Evolutionary conservation across 2,797 vertebrate genomes (phyloP).

Genomic region (Microchirus variegatus): DNA sequence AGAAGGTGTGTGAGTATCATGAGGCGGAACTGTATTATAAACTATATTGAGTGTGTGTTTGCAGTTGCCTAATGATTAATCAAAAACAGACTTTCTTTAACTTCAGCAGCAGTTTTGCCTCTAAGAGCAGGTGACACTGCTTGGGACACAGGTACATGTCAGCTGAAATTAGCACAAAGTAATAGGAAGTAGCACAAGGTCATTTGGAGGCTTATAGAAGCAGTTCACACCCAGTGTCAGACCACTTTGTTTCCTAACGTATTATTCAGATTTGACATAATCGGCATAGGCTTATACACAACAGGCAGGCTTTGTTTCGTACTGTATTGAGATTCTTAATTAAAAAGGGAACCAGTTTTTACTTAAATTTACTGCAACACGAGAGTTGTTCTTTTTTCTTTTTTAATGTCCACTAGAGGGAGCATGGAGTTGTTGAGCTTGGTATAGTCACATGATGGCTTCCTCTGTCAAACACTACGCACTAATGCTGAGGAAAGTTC

Average conservation of each 20-base stretch:
- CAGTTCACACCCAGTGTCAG: too few relatives aligned
- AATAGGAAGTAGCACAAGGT: background rate
- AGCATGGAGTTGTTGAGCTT: too few relatives aligned
- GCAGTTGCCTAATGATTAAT: background rate
- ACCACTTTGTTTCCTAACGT: background rate
- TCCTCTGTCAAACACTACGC: too few relatives aligned
- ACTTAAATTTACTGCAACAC: too few relatives aligned
- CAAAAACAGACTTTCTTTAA: background rate
- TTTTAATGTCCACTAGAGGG: too few relatives aligned
- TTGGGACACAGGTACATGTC: background rate
- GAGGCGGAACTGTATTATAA: too few relatives aligned
- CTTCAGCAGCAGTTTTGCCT: background rate
- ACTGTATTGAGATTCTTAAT: too few relatives aligned
- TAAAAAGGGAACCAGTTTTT: too few relatives aligned
- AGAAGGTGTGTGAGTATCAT: background rate
- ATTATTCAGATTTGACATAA: background rate
- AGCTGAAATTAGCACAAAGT: background rate
- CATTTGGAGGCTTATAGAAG: background rate
- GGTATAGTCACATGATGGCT: too few relatives aligned
- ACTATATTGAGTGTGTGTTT: background rate
- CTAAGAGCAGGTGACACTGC: background rate
- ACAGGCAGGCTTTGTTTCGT: too few relatives aligned
- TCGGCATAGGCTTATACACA: background rate
- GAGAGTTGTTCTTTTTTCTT: too few relatives aligned
- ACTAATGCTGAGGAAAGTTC: too few relatives aligned